A percentile compares a stretch with the other conserved stretches of the same genome.
Conservation (phyloP, 2,113 vertebrate genomes). For the Catharus fuscescens region DNA sequence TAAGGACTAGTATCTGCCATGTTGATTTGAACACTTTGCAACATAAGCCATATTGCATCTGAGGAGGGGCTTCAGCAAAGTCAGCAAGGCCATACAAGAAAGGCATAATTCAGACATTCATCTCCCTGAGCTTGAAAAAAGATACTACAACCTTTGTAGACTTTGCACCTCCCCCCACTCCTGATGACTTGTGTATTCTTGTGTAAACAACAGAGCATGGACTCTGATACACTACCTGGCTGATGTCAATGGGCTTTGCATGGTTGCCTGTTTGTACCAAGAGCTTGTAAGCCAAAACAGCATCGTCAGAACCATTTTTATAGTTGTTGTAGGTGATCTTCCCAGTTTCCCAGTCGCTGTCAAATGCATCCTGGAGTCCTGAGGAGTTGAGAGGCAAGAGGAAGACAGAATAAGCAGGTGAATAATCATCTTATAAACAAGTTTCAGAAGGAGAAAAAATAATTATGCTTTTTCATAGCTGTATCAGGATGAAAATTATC, state of each 20-base stretch:
- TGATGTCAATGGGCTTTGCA: conserved; percentile 90
- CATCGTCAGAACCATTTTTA: conserved; percentile 92
- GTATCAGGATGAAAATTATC: not conserved
- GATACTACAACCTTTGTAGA: not conserved
- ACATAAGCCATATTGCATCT: not conserved
- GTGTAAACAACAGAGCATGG: not conserved
- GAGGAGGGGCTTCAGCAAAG: not conserved
- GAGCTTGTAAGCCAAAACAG: conserved; percentile 94
- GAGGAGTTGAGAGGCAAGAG: not conserved
- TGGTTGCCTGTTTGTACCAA: conserved; percentile 93
- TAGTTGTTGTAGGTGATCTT: conserved; percentile 90
- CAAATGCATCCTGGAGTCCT: conserved; percentile 96
- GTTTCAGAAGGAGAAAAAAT: not conserved
- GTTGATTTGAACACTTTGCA: not conserved
- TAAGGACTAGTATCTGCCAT: not conserved
- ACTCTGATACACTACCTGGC: conserved; percentile 77
- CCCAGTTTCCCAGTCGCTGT: conserved; percentile 92
- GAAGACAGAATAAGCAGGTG: conserved; percentile 3
- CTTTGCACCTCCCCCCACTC: not conserved
- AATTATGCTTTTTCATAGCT: not conserved
- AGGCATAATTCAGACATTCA: not conserved
- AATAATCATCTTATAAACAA: not conserved
- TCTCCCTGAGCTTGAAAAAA: not conserved
- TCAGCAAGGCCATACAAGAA: not conserved
- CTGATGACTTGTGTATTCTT: not conserved